Evolutionary conservation across 2,888 invertebrate genomes (phyloP).

Genomic region (Orgyia antiqua): DNA sequence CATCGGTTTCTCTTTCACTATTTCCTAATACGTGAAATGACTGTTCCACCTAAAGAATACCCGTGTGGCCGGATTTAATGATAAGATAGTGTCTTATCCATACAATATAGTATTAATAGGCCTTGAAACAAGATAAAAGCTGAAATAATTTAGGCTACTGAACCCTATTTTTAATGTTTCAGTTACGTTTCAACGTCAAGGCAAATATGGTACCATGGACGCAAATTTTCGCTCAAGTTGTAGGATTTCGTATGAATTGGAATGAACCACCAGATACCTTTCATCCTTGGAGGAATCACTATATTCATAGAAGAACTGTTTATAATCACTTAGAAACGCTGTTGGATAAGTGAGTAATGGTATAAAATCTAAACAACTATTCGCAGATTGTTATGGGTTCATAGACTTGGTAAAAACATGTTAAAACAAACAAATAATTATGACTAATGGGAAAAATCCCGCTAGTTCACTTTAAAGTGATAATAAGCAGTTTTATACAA

Average conservation of each 20-base stretch:
- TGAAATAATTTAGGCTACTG: neutral
- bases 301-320: slow-evolving; percentile 80
- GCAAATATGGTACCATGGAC: slow-evolving; percentile 81
- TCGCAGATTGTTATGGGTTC: neutral
- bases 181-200: slow-evolving; percentile 86
- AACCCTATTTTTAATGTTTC: slow-evolving; percentile 19
- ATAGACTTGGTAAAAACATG: neutral
- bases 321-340: slow-evolving; percentile 78
- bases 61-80: too few relatives aligned
- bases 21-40: too few relatives aligned
- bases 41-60: too few relatives aligned
- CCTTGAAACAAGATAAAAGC: too few relatives aligned
- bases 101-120: too few relatives aligned
- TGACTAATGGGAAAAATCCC: too few relatives aligned
- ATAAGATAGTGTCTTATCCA: too few relatives aligned
- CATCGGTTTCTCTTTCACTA: too few relatives aligned
- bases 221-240: slow-evolving; percentile 83
- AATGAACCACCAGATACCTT: slow-evolving; percentile 77
- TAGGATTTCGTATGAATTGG: slow-evolving; percentile 85
- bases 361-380: neutral
- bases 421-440: too few relatives aligned
- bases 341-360: slow-evolving; percentile 71
- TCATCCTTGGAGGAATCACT: slow-evolving; percentile 58
- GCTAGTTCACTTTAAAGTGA: too few relatives aligned
- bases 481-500: too few relatives aligned